Conservation (phyloP, 2,888 invertebrate species). For the Drosophila maculinotata region DNA sequence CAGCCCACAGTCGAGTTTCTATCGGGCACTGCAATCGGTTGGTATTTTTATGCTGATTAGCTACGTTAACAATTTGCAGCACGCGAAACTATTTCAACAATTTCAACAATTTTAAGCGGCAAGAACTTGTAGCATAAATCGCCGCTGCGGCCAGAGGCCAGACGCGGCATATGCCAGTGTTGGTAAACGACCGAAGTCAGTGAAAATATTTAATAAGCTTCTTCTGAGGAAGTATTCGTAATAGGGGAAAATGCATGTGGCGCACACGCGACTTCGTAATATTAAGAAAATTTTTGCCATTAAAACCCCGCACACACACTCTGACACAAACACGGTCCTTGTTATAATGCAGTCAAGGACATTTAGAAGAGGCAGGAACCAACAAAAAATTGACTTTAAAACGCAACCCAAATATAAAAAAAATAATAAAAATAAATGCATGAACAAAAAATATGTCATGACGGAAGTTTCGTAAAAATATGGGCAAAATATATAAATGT, state of each 20-base stretch:
- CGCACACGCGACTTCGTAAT: conserved; percentile 66
- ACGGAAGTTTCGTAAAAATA: conserved; percentile 43
- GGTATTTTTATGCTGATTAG: conserved; percentile 76
- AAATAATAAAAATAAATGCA: conserved; percentile 27
- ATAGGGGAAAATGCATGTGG: conserved; percentile 61
- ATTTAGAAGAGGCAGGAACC: conserved; percentile 36
- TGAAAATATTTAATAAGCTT: conserved; percentile 64
- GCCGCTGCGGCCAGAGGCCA: conserved; percentile 26
- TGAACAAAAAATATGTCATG: conserved; percentile 20
- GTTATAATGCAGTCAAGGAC: conserved; percentile 70
- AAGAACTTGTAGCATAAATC: conserved; percentile 63
- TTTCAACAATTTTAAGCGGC: conserved; percentile 46
- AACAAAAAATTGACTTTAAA: conserved; percentile 43
- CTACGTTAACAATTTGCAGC: conserved; percentile 71
- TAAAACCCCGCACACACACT: conserved; percentile 37
- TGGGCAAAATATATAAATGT: conserved; percentile 46
- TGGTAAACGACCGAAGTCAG: conserved; percentile 36
- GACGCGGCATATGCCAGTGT: conserved; percentile 29
- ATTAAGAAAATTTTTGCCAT: conserved; percentile 60
- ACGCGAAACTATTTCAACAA: conserved; percentile 74
- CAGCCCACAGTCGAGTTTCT: not conserved
- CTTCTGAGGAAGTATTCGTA: conserved; percentile 46
- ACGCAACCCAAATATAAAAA: conserved; percentile 25
- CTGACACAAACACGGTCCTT: conserved; percentile 27
- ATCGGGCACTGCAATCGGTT: conserved; percentile 31